Evolutionary conservation across 2,888 invertebrate species (phyloP), one percentile per base, ranked within the genome.

Genomic region (Choristoneura rosaceana): DNA sequence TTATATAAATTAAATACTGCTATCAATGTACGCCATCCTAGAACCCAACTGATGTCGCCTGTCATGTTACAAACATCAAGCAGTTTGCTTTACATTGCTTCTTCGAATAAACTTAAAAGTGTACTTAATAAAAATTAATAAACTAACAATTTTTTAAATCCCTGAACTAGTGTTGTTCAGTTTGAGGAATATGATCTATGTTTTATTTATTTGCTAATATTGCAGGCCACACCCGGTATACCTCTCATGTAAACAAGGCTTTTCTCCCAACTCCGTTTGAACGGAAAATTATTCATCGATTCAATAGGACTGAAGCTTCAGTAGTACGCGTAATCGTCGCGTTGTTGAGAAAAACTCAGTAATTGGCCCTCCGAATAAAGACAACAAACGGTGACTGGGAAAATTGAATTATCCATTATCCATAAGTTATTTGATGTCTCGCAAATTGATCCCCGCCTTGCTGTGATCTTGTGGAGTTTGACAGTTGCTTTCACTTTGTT

Each of bases 231-330:
- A n/a, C n/a, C n/a, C n/a, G n/a, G n/a, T n/a, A n/a, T n/a, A n/a
- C 9, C 15, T 52, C 52, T 15, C 15, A 52, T 17, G 17, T 52
- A 9, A 52, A 52, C 8, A 50, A 50, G 8, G 50, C 50, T 50
- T 12, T 43, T 84, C 80, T 75, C 74, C 80, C 80, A 82, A 17
- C 61, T 61, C 79, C 82, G 74, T 80, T 87, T 83, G 78, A 84
- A 86, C 79, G 87, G 85, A 87, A 88, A 88, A 89, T 87, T 90
- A 89, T 90, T 90, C 89, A 89, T 87, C 85, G 87, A 90, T 88
- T 89, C 84, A 86, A 81, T 79, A 80, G 78, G 79, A 82, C 82
- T 84, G 81, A 80, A 67, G 38, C 61, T 68, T 63, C 75, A 80
- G 78, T 74, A 74, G 76, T 17, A 52, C 52, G 17, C 15, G 17